Percentiles rank a stretch among this genome's conserved stretches.
Conservation (phyloP, 2,888 invertebrate species). For the Drosophila affinis region DNA sequence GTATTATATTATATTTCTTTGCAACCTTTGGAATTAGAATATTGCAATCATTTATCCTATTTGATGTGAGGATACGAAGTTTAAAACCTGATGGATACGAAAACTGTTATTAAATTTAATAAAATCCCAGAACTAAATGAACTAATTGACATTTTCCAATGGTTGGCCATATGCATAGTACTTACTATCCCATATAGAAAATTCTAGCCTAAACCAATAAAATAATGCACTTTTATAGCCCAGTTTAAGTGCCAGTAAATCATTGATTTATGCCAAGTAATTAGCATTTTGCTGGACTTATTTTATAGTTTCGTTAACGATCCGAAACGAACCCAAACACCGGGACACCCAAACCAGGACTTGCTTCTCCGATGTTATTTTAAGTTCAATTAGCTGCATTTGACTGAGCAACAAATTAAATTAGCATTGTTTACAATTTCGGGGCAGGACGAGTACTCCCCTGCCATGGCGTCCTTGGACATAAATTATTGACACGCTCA, state of each 20-base stretch:
- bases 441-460: neutral
- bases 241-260: neutral
- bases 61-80: too few relatives aligned
- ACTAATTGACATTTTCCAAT: too few relatives aligned
- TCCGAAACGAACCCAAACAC: slow-evolving; percentile 7
- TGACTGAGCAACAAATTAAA: slow-evolving; percentile 62
- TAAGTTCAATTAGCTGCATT: slow-evolving; percentile 53
- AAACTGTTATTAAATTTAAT: too few relatives aligned
- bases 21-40: too few relatives aligned
- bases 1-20: too few relatives aligned
- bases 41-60: too few relatives aligned
- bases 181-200: too few relatives aligned
- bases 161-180: too few relatives aligned
- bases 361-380: slow-evolving; percentile 34
- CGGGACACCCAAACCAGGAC: slow-evolving; percentile 9
- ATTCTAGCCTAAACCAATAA: neutral
- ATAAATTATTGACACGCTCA: slow-evolving; percentile 47
- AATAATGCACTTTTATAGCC: neutral
- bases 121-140: too few relatives aligned
- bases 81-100: too few relatives aligned
- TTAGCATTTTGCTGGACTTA: neutral
- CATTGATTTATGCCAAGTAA: neutral
- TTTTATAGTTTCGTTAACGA: slow-evolving; percentile 16
- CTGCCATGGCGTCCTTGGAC: slow-evolving; percentile 22
- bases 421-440: slow-evolving; percentile 49